Evolutionary conservation across 2,113 vertebrate genomes (phyloP).

Genomic region (Numenius arquata): DNA sequence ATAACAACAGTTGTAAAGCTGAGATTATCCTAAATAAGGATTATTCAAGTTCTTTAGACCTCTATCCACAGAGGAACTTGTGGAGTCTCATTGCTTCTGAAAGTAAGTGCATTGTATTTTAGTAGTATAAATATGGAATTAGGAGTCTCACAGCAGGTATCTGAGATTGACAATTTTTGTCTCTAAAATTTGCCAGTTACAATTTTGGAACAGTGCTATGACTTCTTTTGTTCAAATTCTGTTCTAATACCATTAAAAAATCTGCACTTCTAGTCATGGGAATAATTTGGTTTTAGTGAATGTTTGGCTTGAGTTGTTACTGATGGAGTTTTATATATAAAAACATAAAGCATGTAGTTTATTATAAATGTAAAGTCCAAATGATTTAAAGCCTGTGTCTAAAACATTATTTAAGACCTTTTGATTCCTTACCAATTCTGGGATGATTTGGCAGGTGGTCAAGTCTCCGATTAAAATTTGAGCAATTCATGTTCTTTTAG

Average conservation of each 20-base stretch:
- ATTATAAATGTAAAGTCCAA: conserved; percentile 42
- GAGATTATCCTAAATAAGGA: conserved; percentile 28
- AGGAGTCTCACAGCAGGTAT: background rate
- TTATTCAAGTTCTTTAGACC: conserved; percentile 5
- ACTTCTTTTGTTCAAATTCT: conserved; percentile 13
- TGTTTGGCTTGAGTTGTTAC: conserved; percentile 4
- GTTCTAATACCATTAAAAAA: background rate
- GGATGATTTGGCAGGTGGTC: conserved; percentile 14
- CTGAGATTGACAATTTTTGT: background rate
- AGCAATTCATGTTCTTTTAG: background rate
- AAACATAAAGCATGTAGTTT: conserved; percentile 40
- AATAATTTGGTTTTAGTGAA: background rate
- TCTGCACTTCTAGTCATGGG: background rate
- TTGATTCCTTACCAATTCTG: conserved; percentile 34
- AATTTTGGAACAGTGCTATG: background rate
- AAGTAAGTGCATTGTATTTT: background rate
- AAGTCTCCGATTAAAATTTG: conserved; percentile 17
- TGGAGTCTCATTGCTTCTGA: background rate
- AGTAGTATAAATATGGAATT: background rate
- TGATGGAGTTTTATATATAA: conserved; percentile 13
- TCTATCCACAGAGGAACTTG: background rate
- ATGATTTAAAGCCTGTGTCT: conserved; percentile 35
- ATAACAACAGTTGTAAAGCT: conserved; percentile 27
- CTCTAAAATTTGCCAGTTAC: background rate
- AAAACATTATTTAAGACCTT: conserved; percentile 25